Evolutionary conservation across 2,113 vertebrate genomes (phyloP), one percentile per base, ranked within the genome.

Genomic region (Campylomormyrus tamandua): DNA sequence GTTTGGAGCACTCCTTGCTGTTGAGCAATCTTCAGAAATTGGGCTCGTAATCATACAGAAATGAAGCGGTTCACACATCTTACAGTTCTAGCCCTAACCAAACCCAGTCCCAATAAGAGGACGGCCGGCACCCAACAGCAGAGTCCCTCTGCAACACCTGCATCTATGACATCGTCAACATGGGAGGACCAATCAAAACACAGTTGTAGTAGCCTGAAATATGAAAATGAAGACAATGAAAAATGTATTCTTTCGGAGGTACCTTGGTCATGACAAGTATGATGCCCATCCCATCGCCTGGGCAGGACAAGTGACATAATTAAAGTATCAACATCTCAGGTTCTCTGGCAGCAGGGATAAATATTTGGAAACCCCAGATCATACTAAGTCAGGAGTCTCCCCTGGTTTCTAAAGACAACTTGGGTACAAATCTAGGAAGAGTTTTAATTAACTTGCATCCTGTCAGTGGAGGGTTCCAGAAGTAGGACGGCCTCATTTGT

Each of bases 401-500:
- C 62, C 48, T 46, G 66, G 1, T 3, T 19, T 31, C 49, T 50
- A 27, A 24, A 56, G 42, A 83, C 46, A 31, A 56, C 48, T 31
- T 27, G 48, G 88, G 46, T 21, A 52, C 70, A 89, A 83, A 89
- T 49, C 88, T 21, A 80, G n/a, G 48, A 83, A 45, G 52, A 58
- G 48, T 42, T 84, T 84, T 88, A 84, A 80, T 49, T 52, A 42
- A 42, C 83, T 86, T 89, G 74, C 31, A 90, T 70, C 56, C 46
- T 89, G 80, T 88, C 74, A 83, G 56, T 10, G 49, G 39, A 56
- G 87, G 88, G 7, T 77, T 89, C 49, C 19, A 83, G 42, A 80
- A 80, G 31, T 27, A 89, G 88, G 46, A 74, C 2, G 5, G 74
- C 31, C 88, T 80, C 88, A 83, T 89, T 87, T 89, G 80, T 48